Base-by-base conservation (phyloP, 2,888 invertebrate genomes). In the Mycalesis mineus region DNA sequence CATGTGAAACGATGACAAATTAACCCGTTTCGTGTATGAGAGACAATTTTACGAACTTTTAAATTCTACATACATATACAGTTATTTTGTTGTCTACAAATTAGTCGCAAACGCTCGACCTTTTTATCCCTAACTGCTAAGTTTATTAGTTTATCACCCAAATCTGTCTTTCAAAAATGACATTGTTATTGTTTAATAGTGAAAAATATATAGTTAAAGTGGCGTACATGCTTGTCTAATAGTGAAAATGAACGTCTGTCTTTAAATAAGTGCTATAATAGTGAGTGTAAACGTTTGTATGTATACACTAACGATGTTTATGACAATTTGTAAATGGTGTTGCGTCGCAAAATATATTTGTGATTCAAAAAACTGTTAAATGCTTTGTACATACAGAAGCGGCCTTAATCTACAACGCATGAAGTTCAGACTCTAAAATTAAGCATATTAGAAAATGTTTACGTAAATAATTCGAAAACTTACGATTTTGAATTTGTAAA, bases 321-420 rank as follows among this genome's bases (percentile, higher is more conserved):
- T 48, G 50, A 33, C 2, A 45, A 54, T 45, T 49, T 49, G 33
- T 55, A 59, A 40, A 59, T 59, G 57, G 49, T 48, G 47, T 62
- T 63, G 69, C 72, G 57, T 65, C 57, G 72, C 68, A 71, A 72
- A 69, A 63, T 65, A 63, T 65, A 70, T 63, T 65, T 52, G 67
- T 67, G 68, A 64, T 44, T 57, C 44, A 50, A 14, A 33, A 59
- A 55, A 55, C 57, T 55, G 53, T 58, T 54, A 33, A 14, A 22
- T n/a, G 31, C 31, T 48, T 42, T 54, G 50, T 7, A 57, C 61
- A 63, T 53, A 61, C 59, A 60, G 58, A 71, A 69, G 69, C 70
- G 65, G 71, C 60, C 63, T 64, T 58, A 60, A 65, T 66, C 67
- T 72, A 65, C 62, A 54, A 65, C 49, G 55, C 33, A 59, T 55